Evolutionary conservation across 2,113 vertebrate species (phyloP).

Genomic region (Phycodurus eques): DNA sequence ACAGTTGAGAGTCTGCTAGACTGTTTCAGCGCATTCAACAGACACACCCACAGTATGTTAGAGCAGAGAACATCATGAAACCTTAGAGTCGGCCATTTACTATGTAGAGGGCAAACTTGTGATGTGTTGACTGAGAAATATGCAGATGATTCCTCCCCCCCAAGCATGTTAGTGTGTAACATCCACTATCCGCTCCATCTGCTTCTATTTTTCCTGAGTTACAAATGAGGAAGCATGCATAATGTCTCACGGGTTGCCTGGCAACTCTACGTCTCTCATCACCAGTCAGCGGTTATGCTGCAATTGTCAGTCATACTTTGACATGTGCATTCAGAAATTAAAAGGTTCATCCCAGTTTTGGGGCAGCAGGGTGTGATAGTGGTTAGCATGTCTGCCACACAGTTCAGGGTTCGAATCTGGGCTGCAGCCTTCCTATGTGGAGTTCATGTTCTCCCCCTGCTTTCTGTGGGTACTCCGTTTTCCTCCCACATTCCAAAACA

Average conservation of each 20-base stretch:
- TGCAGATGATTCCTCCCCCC: background rate
- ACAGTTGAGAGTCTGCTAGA: too few relatives aligned
- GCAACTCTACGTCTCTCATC: slow-evolving; percentile 32
- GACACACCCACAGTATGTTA: too few relatives aligned
- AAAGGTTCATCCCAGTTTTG: slow-evolving; percentile 2
- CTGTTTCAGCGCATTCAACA: too few relatives aligned
- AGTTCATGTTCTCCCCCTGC: too few relatives aligned
- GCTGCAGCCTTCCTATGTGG: too few relatives aligned
- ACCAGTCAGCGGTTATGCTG: slow-evolving; percentile 10
- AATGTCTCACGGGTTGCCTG: slow-evolving; percentile 29
- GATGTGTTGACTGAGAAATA: background rate
- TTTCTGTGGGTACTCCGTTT: too few relatives aligned
- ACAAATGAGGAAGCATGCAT: slow-evolving; percentile 38
- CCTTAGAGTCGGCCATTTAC: background rate
- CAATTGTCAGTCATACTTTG: background rate
- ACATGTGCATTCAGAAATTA: slow-evolving; percentile 14
- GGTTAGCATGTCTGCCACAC: background rate
- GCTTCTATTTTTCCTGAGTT: slow-evolving; percentile 38
- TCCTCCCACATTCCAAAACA: too few relatives aligned
- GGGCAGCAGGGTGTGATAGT: background rate
- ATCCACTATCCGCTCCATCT: slow-evolving; percentile 30
- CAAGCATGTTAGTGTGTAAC: background rate
- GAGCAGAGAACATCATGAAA: too few relatives aligned
- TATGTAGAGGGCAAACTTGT: background rate
- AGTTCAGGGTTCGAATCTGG: background rate